Percentiles rank a stretch among this genome's conserved stretches.
Conservation (phyloP, 2,113 vertebrate genomes). For the Enhydra lutris region DNA sequence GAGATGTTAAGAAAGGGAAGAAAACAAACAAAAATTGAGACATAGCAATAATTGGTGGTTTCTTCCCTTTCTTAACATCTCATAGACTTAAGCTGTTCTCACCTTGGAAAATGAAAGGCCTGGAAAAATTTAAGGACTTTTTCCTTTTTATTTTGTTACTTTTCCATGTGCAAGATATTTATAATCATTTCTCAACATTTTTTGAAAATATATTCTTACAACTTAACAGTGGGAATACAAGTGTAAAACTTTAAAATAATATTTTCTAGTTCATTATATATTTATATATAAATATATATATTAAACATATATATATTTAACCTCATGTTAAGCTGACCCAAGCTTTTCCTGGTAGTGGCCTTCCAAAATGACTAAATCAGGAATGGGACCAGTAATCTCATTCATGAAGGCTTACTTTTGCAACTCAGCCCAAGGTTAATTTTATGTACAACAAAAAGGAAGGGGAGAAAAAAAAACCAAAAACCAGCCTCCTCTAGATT, state of each 20-base stretch:
- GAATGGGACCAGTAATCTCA: neutral
- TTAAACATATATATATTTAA: neutral
- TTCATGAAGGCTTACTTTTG: neutral
- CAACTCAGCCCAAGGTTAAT: neutral
- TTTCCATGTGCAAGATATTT: neutral
- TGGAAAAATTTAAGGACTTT: neutral
- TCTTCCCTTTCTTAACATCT: neutral
- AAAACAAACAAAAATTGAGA: conserved; percentile 9
- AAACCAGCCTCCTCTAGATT: neutral
- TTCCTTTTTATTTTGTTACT: neutral
- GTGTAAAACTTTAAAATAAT: neutral
- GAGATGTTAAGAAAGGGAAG: too few relatives aligned
- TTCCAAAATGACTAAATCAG: neutral
- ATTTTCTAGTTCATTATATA: neutral
- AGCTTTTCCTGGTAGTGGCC: neutral
- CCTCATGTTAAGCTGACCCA: neutral
- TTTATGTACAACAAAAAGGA: neutral
- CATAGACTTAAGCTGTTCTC: neutral
- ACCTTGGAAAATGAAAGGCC: conserved; percentile 12
- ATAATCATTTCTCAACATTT: neutral
- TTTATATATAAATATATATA: too few relatives aligned
- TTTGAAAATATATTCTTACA: neutral
- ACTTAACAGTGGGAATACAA: neutral
- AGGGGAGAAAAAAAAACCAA: neutral
- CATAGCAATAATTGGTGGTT: neutral